Evolutionary conservation across 1,140 invertebrate species (phyloP).

Genomic region (Brachionus sp.): DNA sequence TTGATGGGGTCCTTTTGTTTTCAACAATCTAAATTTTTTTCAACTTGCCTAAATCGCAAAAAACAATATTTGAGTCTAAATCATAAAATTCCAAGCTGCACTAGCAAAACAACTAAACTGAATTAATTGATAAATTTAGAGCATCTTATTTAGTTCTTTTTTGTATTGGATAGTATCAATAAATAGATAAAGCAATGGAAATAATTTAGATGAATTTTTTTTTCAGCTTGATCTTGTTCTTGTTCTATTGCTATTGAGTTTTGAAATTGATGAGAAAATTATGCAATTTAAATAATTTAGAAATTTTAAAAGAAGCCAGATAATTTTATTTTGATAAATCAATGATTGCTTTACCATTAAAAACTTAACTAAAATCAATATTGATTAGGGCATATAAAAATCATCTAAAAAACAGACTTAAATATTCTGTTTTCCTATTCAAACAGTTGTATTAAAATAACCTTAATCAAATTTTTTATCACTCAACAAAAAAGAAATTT

Average conservation of each 20-base stretch:
- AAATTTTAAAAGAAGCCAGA: not conserved
- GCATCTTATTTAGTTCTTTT: too few relatives aligned
- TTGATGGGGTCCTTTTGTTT: too few relatives aligned
- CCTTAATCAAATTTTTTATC: not conserved
- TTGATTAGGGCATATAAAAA: not conserved
- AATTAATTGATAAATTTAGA: too few relatives aligned
- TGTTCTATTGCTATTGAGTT: not conserved
- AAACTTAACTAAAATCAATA: not conserved
- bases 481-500: not conserved
- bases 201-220: not conserved
- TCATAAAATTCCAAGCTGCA: too few relatives aligned
- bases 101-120: too few relatives aligned
- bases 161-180: not conserved
- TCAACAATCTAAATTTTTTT: too few relatives aligned
- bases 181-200: not conserved
- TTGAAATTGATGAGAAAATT: not conserved
- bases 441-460: not conserved
- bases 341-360: not conserved
- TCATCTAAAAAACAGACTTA: not conserved
- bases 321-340: not conserved
- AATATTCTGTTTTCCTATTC: not conserved
- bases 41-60: too few relatives aligned
- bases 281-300: not conserved
- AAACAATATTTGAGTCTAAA: too few relatives aligned
- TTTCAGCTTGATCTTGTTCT: not conserved